A percentile compares a stretch with the other conserved stretches of the same genome.
Conservation (phyloP, 2,113 vertebrate species). For the Oreotrochilus melanogaster region DNA sequence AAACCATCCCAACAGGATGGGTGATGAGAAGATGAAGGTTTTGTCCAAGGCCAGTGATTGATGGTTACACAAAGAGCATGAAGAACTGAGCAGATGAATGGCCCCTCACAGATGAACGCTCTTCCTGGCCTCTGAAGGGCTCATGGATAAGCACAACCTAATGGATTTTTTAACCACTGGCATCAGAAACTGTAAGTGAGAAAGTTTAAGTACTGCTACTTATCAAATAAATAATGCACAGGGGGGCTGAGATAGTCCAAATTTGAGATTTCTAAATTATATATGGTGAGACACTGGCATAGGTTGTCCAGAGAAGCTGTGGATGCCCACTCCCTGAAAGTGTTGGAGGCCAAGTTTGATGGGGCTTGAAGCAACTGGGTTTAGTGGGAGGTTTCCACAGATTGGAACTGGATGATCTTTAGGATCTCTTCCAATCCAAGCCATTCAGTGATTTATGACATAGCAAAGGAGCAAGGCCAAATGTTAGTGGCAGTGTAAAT, state of each 20-base stretch:
- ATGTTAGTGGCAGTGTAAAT: background rate
- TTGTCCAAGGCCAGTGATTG: rapidly evolving
- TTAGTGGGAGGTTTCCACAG: too few relatives aligned
- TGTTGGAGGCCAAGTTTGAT: too few relatives aligned
- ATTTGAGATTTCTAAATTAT: background rate
- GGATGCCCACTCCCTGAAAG: too few relatives aligned
- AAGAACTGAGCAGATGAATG: background rate
- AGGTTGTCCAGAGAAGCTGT: too few relatives aligned
- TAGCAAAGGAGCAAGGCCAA: background rate
- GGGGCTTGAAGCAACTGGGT: too few relatives aligned
- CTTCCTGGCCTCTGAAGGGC: background rate
- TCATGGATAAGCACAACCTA: background rate
- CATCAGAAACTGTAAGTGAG: background rate
- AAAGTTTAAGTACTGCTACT: rapidly evolving
- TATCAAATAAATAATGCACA: background rate
- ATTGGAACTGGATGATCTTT: too few relatives aligned
- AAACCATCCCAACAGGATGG: rapidly evolving
- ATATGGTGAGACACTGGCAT: too few relatives aligned
- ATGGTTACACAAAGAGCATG: background rate
- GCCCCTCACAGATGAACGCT: rapidly evolving
- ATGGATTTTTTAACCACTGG: background rate
- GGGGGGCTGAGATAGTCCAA: background rate
- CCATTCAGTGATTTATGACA: too few relatives aligned
- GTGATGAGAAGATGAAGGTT: background rate
- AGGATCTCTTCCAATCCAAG: too few relatives aligned